phyloP scores from a whole-genome alignment of 2,888 invertebrate species.

The Dicyrtoma fusca region DNA sequence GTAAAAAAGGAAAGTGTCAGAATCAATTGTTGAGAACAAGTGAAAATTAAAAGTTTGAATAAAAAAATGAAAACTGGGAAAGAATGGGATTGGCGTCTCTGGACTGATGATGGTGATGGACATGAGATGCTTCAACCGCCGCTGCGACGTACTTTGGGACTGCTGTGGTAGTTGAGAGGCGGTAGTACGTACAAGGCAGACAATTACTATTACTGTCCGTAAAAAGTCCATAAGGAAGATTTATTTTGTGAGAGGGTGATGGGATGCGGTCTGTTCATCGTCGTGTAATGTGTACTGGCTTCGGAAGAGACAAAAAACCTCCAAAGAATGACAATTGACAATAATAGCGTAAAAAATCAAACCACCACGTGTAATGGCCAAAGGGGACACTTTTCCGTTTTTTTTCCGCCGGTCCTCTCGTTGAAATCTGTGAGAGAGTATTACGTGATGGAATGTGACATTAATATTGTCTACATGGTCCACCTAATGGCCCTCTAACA shows the following conservation, averaged over 20 bases:
- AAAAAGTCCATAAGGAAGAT: no score
- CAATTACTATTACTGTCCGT: no score
- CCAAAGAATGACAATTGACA: conserved; percentile 36
- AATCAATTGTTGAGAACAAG: conserved; percentile 29
- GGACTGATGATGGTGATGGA: no score
- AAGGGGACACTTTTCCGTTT: conserved; percentile 36
- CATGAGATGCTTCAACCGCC: no score
- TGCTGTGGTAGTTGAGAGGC: not conserved
- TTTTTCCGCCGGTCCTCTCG: not conserved
- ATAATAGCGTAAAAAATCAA: conserved; percentile 30
- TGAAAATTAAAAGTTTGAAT: conserved; percentile 14
- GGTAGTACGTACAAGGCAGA: not conserved
- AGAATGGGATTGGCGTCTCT: no score
- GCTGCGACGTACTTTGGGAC: no score
- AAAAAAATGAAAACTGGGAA: not conserved
- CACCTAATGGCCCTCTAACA: no score
- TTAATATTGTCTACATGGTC: not conserved
- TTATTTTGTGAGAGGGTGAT: no score
- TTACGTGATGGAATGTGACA: conserved; percentile 32
- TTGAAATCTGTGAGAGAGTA: not conserved
- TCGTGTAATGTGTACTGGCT: not conserved
- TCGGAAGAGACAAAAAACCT: not conserved
- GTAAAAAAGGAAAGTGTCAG: conserved; percentile 5
- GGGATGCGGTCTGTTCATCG: not conserved
- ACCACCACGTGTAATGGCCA: conserved; percentile 40